Evolutionary conservation across 2,888 invertebrate species (phyloP).

Genomic region (Cabera pusaria): DNA sequence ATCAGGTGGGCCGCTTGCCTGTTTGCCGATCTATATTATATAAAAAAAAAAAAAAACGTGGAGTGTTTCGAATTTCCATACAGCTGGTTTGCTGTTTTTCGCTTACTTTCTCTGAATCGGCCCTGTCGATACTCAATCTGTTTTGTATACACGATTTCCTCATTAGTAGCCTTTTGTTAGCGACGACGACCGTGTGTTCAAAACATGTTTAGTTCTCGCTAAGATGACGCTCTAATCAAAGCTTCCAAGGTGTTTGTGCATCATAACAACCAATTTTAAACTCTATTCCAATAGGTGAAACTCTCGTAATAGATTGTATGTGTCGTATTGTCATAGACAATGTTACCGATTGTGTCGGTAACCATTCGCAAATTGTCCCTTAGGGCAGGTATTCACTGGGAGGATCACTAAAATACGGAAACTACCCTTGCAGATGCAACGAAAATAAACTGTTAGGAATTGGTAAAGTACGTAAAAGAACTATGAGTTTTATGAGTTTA

Average conservation of each 20-base stretch:
- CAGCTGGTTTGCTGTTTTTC: constrained; percentile 34
- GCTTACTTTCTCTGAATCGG: constrained; percentile 70
- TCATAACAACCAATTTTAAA: constrained; percentile 19
- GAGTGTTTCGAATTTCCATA: too few relatives aligned
- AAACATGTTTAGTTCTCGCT: constrained; percentile 39
- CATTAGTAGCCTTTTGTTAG: constrained; percentile 75
- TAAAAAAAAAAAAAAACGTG: too few relatives aligned
- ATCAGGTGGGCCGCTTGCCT: too few relatives aligned
- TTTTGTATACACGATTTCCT: constrained; percentile 69
- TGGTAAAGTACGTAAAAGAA: too few relatives aligned
- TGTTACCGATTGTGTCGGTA: constrained; percentile 36
- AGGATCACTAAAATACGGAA: too few relatives aligned
- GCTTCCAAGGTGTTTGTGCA: constrained; percentile 48
- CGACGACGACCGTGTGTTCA: constrained; percentile 40
- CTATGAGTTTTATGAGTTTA: too few relatives aligned
- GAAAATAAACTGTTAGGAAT: too few relatives aligned
- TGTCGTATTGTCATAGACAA: constrained; percentile 25
- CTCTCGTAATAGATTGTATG: constrained; percentile 23
- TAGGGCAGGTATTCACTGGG: too few relatives aligned
- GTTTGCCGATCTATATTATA: too few relatives aligned
- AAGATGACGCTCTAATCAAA: constrained; percentile 57
- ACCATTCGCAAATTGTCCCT: constrained; percentile 41
- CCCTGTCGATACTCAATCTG: constrained; percentile 52
- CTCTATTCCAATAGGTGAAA: constrained; percentile 25
- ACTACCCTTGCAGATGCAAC: too few relatives aligned